Base-by-base conservation (phyloP, 2,888 invertebrate genomes). In the Scaptomyza cyrtandrae region DNA sequence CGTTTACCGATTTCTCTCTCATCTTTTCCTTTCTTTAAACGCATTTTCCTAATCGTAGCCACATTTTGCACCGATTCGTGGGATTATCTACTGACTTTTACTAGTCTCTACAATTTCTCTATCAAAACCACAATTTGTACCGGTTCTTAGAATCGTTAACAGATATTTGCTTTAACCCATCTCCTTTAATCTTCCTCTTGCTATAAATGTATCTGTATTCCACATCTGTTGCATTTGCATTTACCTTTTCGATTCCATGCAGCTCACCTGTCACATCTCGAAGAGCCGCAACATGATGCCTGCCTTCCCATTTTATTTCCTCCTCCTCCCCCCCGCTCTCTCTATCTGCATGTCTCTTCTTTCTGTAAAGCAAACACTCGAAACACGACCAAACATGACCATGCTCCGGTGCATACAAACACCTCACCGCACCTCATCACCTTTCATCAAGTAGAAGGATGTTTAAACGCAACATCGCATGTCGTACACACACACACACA, bases 341-440 rank as follows among this genome's bases (percentile, higher is more conserved):
- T 16, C 46, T 3, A 6, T 4, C 6, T 29, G 14, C n/a, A 0
- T 14, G 3, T 6, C 11, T 29, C 10, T 39, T 0, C 27, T 13
- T 62, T 16, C 73, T 55, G 59, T 33, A 33, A 56, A 5, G 35
- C 62, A 13, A 31, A 19, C 75, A 41, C 54, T 64, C 54, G 46
- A 43, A 57, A 65, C 69, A 69, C 43, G 73, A 72, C 72, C 76
- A 72, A 76, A 85, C 85, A 75, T 66, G 63, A 65, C 56, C 68
- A 80, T 64, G 61, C 76, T 73, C 70, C 14, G 39, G 9, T 1
- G 16, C 14, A 41, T 41, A 14, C 37, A 39, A 14, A 7, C 37
- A 37, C n/a, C 37, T 37, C n/a, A n/a, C 13, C 35, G 1, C n/a
- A 13, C 33, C 33, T 6, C n/a, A 13, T 6, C n/a, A 13, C 14